Evolutionary conservation across 2,888 invertebrate species (phyloP).

Genomic region (Taphrorychus bicolor): DNA sequence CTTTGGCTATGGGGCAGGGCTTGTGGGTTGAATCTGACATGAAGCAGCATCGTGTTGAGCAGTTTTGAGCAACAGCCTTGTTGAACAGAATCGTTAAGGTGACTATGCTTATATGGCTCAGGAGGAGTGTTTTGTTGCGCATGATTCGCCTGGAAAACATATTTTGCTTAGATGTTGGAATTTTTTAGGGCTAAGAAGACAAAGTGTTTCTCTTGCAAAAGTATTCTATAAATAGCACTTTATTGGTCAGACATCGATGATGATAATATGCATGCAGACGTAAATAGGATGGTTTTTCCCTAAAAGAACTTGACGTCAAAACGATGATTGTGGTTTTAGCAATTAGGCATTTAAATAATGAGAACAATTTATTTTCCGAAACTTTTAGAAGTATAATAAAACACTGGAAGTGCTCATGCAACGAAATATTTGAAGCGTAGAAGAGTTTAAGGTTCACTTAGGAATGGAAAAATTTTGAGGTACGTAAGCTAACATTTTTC

Average conservation of each 20-base stretch:
- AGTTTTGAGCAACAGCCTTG: not conserved
- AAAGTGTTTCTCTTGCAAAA: too few species aligned
- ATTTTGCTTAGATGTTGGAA: not conserved
- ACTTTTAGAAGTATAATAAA: not conserved
- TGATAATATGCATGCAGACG: not conserved
- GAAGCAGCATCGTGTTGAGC: constrained; percentile 12
- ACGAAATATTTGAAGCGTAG: too few species aligned
- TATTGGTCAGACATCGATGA: too few species aligned
- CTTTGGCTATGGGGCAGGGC: not conserved
- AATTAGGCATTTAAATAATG: too few species aligned
- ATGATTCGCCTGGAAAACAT: not conserved
- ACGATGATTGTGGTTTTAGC: too few species aligned
- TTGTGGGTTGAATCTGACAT: not conserved
- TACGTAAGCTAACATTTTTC: too few species aligned
- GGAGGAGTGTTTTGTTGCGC: too few species aligned
- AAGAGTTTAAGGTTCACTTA: too few species aligned
- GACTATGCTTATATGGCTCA: too few species aligned
- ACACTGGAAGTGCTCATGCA: not conserved
- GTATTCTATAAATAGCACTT: too few species aligned
- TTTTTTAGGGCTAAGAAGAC: not conserved
- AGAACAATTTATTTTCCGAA: not conserved
- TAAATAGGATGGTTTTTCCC: not conserved
- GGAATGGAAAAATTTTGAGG: too few species aligned
- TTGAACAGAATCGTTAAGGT: not conserved
- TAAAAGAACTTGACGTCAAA: too few species aligned